Conservation (phyloP, 2,888 invertebrate species). For the Pachliopta kotzebuea region DNA sequence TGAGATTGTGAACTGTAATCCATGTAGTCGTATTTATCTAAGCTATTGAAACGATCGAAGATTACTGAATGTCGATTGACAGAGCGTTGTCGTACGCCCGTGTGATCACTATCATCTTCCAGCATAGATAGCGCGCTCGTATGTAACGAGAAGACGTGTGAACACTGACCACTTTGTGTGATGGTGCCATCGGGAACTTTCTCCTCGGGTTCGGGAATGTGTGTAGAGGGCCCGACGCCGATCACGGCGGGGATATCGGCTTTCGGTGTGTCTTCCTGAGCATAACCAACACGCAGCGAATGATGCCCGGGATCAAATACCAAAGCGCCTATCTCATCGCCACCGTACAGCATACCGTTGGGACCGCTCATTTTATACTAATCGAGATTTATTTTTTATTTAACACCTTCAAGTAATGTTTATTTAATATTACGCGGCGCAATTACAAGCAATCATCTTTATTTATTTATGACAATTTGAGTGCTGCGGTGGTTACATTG, state of each 20-base stretch:
- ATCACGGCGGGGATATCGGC: constrained; percentile 97
- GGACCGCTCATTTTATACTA: constrained; percentile 64
- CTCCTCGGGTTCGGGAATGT: constrained; percentile 87
- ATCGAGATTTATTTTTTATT: background rate
- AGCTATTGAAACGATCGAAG: too few relatives aligned
- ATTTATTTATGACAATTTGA: background rate
- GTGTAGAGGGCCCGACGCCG: constrained; percentile 88
- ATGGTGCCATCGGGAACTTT: constrained; percentile 87
- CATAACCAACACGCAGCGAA: constrained; percentile 94
- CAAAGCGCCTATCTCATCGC: constrained; percentile 98
- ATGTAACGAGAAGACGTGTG: too few relatives aligned
- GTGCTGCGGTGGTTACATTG: background rate
- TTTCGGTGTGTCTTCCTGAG: constrained; percentile 99
- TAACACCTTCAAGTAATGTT: background rate
- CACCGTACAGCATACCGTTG: constrained; percentile 91
- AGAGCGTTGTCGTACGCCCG: too few relatives aligned
- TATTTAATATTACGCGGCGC: background rate
- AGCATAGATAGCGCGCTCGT: too few relatives aligned
- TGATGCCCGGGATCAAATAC: constrained; percentile 94
- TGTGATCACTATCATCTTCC: too few relatives aligned
- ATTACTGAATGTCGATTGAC: too few relatives aligned
- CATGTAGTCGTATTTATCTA: too few relatives aligned
- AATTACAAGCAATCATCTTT: background rate
- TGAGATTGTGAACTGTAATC: too few relatives aligned
- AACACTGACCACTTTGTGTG: constrained; percentile 76